Percentiles rank a stretch among this genome's conserved stretches.
phyloP scores from a whole-genome alignment of 2,113 vertebrate species.

The Cottus gobio region DNA sequence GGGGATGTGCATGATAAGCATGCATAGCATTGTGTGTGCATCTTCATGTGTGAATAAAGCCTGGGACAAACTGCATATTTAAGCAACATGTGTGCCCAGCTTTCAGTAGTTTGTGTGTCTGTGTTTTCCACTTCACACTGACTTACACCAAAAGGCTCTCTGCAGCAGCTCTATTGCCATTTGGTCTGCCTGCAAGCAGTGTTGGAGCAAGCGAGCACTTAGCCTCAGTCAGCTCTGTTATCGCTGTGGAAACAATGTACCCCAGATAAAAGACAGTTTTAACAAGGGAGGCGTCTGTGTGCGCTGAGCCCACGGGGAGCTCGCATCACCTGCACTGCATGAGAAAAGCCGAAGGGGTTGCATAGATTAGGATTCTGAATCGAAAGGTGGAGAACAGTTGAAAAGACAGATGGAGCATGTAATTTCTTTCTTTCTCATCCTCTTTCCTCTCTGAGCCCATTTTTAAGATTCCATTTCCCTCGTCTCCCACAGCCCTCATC shows the following conservation, averaged over 20 bases:
- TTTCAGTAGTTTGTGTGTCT: conserved; percentile 14
- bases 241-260: conserved; percentile 60
- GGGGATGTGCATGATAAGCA: background rate
- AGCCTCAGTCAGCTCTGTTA: conserved; percentile 55
- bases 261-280: conserved; percentile 60
- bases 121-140: background rate
- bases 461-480: conserved; percentile 30
- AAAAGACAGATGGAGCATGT: conserved; percentile 25
- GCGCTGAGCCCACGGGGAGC: conserved; percentile 29
- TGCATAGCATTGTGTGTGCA: conserved; percentile 7
- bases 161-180: background rate
- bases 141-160: conserved; percentile 16
- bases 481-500: conserved; percentile 3
- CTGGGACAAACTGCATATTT: background rate
- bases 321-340: conserved; percentile 38
- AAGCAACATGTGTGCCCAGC: background rate
- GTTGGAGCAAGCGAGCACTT: conserved; percentile 31
- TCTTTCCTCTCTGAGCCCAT: conserved; percentile 11
- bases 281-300: conserved; percentile 37
- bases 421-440: background rate
- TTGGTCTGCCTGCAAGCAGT: conserved; percentile 23
- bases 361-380: conserved; percentile 25
- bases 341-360: conserved; percentile 21
- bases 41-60: conserved; percentile 17
- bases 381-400: conserved; percentile 20